Base-by-base conservation (phyloP, 2,888 invertebrate species). In the Pammene aurita region DNA sequence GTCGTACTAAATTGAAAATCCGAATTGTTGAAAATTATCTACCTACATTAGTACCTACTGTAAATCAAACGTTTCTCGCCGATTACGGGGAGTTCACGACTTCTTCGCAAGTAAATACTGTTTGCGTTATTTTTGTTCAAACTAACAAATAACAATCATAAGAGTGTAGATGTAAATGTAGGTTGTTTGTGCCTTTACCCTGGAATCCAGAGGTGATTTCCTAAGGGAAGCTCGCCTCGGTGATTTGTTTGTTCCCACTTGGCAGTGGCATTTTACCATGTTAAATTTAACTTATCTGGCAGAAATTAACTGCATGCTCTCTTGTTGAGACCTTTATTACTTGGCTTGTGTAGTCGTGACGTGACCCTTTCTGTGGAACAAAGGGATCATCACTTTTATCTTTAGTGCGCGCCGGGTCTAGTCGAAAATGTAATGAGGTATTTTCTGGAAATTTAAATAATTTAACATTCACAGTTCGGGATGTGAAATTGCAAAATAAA, bases 81-180 rank as follows among this genome's bases (percentile, higher is more conserved):
- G 38, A 60, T 54, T 60, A 60, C 54, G 35, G 38, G 61, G 54
- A 18, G 38, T 35, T 42, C 44, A 35, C 18, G 54, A 61, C 52
- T 60, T 54, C 60, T 60, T 44, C 66, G 66, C 60, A 42, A 26
- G 54, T 67, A 67, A n/a, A 66, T 61, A 46, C 62, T 63, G 63
- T 64, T 64, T 68, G 52, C 57, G 35, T 57, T 50, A 57, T 68
- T 57, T 64, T 63, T 68, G 42, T 63, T 52, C n/a, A 64, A 64
- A 64, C 64, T 69, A 46, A 46, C 58, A 64, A 64, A 58, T 69
- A 46, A 46, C 58, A 69, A 69, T 69, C 64, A 69, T 60, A 69
- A 44, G 58, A 42, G 46, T 44, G 63, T 52, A 42, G 18, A 68
- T 58, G 63, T 58, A 63, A 58, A 68, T 68, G 63, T 52, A 26